These are phyloP conservation scores for Aphelenchoides besseyi DNA, from an alignment of 1,140 invertebrate genomes.

Conservation along the genomic window DNA sequence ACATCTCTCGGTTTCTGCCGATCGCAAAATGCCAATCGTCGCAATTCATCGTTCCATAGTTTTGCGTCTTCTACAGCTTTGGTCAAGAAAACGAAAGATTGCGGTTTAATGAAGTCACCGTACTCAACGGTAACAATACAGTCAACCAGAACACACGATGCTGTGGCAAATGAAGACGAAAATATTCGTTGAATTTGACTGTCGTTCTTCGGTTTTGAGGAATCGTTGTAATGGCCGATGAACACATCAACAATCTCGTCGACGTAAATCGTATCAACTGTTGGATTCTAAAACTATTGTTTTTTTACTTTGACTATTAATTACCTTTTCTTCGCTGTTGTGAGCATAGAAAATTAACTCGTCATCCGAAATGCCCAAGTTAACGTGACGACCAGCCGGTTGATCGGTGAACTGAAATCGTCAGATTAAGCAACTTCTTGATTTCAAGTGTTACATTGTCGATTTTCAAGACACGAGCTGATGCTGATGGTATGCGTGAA, in stretches of 20 bases:
- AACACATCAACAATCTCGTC: constrained; percentile 48
- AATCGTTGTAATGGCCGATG: constrained; percentile 30
- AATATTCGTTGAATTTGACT: constrained; percentile 30
- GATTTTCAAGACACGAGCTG: neutral
- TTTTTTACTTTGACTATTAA: neutral
- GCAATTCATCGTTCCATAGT: constrained; percentile 34
- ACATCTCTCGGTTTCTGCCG: constrained; percentile 38
- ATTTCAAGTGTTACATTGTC: neutral
- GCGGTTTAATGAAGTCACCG: constrained; percentile 47
- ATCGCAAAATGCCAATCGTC: constrained; percentile 22
- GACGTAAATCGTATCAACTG: constrained; percentile 31
- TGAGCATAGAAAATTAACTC: constrained; percentile 33
- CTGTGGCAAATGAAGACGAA: constrained; percentile 19
- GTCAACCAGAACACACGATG: constrained; percentile 20
- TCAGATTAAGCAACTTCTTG: neutral
- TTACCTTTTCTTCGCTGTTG: constrained; percentile 29
- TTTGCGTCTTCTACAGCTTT: constrained; percentile 36
- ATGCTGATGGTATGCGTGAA: neutral
- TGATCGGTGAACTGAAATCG: constrained; percentile 38
- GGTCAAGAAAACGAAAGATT: constrained; percentile 41
- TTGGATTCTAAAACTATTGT: neutral
- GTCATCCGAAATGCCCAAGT: constrained; percentile 42
- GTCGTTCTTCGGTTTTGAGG: constrained; percentile 30
- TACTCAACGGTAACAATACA: constrained; percentile 37
- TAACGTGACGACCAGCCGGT: constrained; percentile 29